Base-by-base conservation (phyloP, 1,140 invertebrate species). In the Meloidogyne hapla region DNA sequence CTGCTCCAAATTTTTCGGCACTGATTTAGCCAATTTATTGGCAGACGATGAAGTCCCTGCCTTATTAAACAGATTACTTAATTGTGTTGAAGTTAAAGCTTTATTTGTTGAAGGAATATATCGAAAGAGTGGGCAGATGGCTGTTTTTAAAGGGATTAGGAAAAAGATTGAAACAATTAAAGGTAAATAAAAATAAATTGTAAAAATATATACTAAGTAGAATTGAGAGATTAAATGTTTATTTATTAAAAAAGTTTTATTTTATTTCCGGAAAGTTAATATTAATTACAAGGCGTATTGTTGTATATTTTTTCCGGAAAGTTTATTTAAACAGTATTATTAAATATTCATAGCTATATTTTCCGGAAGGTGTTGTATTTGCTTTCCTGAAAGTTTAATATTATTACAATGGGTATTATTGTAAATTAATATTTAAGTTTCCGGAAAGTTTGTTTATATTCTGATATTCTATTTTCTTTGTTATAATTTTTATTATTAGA, bases 81-180 rank as follows among this genome's bases (percentile, higher is more conserved):
- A 92, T 9, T 56, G 62, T 5, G 94, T 98, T 82, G 95, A 98
- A 89, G 91, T 94, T 88, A 91, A 92, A 79, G 94, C 94, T 5
- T 88, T 97, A 6, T 96, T 95, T 86, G 93, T 92, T 0, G 94
- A 95, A 83, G 94, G 94, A 1, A 91, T 98, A 65, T 97, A 97
- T 88, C 90, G 95, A 33, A 96, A 97, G 87, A 93, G 93, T 80
- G 95, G 94, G 1, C 74, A 80, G 4, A 42, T 86, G 62, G 78
- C 85, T 38, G 71, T 77, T 25, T 80, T 86, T 12, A 71, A 80
- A 65, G 69, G 66, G 12, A 71, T 79, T 1, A 61, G 85, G 26
- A 85, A 78, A 61, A 25, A 63, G 23, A 87, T 86, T 71, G 85
- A 86, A 63, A 62, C 63, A 63, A 73, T 76, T 13, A 77, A 83